Evolutionary conservation across 2,797 vertebrate genomes (phyloP), one percentile per base, ranked within the genome.

Genomic region (Myotis daubentonii): DNA sequence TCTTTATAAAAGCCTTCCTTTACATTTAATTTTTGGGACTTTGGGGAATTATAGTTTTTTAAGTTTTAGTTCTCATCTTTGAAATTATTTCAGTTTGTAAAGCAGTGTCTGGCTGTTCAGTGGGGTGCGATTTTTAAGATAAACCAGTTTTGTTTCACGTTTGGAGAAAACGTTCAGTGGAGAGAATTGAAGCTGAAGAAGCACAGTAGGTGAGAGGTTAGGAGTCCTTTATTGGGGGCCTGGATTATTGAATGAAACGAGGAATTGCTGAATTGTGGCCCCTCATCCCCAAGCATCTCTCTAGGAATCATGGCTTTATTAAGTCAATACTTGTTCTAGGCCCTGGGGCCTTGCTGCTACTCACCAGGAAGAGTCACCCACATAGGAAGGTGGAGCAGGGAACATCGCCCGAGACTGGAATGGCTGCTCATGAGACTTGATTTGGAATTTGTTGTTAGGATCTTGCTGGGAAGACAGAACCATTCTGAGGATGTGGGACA

Each of bases 11-110:
- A 93, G 20, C 6, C 41, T 80, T 41, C 28, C 51, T 94, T 41
- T 60, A 88, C 23, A 33, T 15, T 57, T 38, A 60, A 44, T 51
- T 71, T 83, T 60, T 68, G 17, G 30, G 19, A 30, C 28, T 88
- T 84, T 82, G 25, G 30, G 53, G 23, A 85, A 55, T 86, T n/a
- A 8, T 36, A 62, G 33, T 66, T 66, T 10, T 78, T 38, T 88
- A 47, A 51, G 65, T 51, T 72, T 81, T 84, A 70, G 2, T 15
- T 91, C 71, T 87, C 8, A 10, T 79, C 44, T 93, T 90, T 62
- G 36, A 92, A 83, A 74, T 94, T 6, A 49, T 89, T 91, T 95
- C 76, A 41, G 10, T 82, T 72, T 90, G 47, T 38, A 78, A 87
- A 94, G 89, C 44, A 80, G 19, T 66, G 5, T 22, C 93, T 83